Evolutionary conservation across 2,113 vertebrate genomes (phyloP).

Genomic region (Syngnathus floridae): DNA sequence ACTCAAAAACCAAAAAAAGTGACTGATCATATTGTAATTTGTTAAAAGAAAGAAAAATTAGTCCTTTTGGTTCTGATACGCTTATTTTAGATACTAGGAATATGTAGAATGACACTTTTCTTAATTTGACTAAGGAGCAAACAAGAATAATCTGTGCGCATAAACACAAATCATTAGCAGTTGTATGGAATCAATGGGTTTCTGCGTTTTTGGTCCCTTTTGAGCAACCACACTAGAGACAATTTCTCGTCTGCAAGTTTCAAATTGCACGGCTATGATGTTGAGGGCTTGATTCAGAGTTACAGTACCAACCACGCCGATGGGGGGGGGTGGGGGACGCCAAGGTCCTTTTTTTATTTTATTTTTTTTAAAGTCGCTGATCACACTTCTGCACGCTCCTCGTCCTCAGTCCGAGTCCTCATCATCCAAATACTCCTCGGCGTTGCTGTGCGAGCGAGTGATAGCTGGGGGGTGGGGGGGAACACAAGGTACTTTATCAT

Average conservation of each 20-base stretch:
- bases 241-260: slow-evolving; percentile 19
- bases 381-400: slow-evolving; percentile 23
- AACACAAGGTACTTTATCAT: not conserved
- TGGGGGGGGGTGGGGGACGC: not conserved
- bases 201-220: slow-evolving; percentile 29
- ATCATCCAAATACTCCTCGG: slow-evolving; percentile 94
- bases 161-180: not conserved
- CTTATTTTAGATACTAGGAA: not conserved
- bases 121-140: not conserved
- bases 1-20: not conserved
- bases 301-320: slow-evolving; percentile 18
- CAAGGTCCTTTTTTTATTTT: slow-evolving; percentile 34
- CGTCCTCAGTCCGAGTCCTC: slow-evolving; percentile 88
- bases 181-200: slow-evolving; percentile 33
- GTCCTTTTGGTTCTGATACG: not conserved
- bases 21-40: not conserved
- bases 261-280: slow-evolving; percentile 15
- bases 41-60: not conserved
- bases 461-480: slow-evolving; percentile 61
- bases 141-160: not conserved
- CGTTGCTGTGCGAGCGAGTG: slow-evolving; percentile 82
- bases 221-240: not conserved
- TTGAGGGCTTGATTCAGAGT: slow-evolving; percentile 21
- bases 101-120: not conserved
- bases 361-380: slow-evolving; percentile 24